Evolutionary conservation across 1,140 invertebrate genomes (phyloP).

Genomic region (Popillia japonica): DNA sequence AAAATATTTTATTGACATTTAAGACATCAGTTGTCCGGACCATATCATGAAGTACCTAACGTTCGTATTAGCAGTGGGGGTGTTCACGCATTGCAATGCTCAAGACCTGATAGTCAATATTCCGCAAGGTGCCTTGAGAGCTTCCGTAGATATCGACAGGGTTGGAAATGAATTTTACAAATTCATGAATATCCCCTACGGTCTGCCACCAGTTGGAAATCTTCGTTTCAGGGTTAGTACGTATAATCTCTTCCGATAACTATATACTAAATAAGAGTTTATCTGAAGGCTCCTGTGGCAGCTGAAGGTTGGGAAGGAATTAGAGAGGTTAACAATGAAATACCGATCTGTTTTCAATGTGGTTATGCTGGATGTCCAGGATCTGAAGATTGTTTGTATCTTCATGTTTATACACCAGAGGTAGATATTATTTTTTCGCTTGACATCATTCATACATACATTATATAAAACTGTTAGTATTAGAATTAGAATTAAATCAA

Average conservation of each 20-base stretch:
- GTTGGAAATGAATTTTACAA: not conserved
- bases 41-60: not conserved
- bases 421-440: slow-evolving; percentile 48
- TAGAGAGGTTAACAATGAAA: not conserved
- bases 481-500: too few relatives aligned
- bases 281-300: not conserved
- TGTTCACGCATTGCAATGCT: not conserved
- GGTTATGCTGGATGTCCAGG: slow-evolving; percentile 55
- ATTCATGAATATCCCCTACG: not conserved
- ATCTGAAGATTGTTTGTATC: slow-evolving; percentile 80
- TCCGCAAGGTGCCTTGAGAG: not conserved
- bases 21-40: not conserved
- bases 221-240: not conserved
- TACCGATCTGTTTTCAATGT: not conserved
- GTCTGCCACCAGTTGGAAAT: not conserved
- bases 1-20: too few relatives aligned
- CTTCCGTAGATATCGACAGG: not conserved
- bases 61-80: not conserved
- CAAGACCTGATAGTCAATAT: not conserved
- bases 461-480: not conserved
- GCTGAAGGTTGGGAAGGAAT: not conserved
- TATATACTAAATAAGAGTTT: not conserved
- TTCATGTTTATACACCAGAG: slow-evolving; percentile 80
- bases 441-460: not conserved
- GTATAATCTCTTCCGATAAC: not conserved